phyloP scores from a whole-genome alignment of 2,888 invertebrate genomes.

The Xestia rhomboidea region DNA sequence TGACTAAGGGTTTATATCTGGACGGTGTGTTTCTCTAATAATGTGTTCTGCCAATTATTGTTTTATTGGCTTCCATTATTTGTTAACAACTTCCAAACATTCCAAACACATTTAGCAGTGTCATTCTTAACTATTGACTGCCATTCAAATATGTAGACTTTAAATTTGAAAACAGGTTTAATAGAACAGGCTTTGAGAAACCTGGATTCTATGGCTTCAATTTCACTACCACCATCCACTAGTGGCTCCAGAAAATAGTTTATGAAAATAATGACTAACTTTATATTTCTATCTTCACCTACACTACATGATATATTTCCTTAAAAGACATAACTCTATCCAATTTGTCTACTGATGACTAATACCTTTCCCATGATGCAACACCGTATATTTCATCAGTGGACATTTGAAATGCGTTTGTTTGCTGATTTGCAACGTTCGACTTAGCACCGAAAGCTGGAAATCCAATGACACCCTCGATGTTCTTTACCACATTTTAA shows the following conservation, averaged over 20 bases:
- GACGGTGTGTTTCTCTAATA: conserved; percentile 7
- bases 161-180: neutral
- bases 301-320: conserved; percentile 14
- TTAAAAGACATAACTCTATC: conserved; percentile 24
- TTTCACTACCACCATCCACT: neutral
- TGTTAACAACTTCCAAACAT: neutral
- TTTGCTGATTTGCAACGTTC: neutral
- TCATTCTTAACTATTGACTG: neutral
- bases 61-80: conserved; percentile 12
- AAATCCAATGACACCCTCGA: neutral
- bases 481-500: neutral
- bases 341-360: conserved; percentile 51
- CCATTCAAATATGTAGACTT: neutral
- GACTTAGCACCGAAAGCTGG: neutral
- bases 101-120: neutral
- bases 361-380: conserved; percentile 51
- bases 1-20: conserved; percentile 31
- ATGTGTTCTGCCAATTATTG: neutral
- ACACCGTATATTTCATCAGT: conserved; percentile 36
- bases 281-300: conserved; percentile 2
- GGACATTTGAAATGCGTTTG: neutral
- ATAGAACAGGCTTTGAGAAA: neutral
- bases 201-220: neutral
- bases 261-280: conserved; percentile 3
- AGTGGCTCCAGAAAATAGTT: neutral